A percentile compares a stretch with the other conserved stretches of the same genome.
Evolutionary conservation across 2,797 vertebrate species (phyloP).

Genomic region (Diplodus puntazzo): DNA sequence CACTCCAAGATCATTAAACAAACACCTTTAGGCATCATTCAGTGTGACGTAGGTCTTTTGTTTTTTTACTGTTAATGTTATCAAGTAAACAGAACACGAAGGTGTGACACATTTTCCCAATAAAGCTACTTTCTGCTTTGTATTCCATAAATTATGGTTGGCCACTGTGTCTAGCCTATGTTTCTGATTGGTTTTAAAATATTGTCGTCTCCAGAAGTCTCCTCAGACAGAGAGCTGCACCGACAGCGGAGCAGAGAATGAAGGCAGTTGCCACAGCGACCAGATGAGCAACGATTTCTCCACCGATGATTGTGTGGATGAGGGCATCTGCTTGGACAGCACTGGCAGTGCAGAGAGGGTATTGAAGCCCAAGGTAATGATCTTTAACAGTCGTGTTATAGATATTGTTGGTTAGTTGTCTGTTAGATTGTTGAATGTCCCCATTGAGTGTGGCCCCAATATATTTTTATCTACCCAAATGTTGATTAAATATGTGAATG

Average conservation of each 20-base stretch:
- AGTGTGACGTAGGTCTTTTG: background rate
- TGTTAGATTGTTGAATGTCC: background rate
- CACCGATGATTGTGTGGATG: constrained; percentile 96
- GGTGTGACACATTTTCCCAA: background rate
- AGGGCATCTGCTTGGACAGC: constrained; percentile 98
- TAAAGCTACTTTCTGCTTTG: background rate
- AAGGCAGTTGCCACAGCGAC: constrained; percentile 99
- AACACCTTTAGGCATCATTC: background rate
- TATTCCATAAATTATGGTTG: background rate
- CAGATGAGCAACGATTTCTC: constrained; percentile 99
- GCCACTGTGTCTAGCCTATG: background rate
- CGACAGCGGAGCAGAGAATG: constrained; percentile 98
- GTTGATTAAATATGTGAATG: background rate
- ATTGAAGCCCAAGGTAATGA: constrained; percentile 94
- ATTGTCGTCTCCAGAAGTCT: constrained; percentile 89
- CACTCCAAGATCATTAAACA: background rate
- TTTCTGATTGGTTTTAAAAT: constrained; percentile 16
- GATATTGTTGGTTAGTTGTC: background rate
- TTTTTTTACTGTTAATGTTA: background rate
- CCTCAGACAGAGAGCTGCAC: constrained; percentile 99
- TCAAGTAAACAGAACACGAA: background rate
- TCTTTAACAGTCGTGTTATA: background rate
- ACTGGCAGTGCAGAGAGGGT: constrained; percentile 91
- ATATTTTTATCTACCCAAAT: background rate
- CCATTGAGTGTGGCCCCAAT: background rate